Percentiles rank a stretch among this genome's conserved stretches.
Conservation (phyloP, 1,140 invertebrate genomes). For the Coenobita brevimanus region DNA sequence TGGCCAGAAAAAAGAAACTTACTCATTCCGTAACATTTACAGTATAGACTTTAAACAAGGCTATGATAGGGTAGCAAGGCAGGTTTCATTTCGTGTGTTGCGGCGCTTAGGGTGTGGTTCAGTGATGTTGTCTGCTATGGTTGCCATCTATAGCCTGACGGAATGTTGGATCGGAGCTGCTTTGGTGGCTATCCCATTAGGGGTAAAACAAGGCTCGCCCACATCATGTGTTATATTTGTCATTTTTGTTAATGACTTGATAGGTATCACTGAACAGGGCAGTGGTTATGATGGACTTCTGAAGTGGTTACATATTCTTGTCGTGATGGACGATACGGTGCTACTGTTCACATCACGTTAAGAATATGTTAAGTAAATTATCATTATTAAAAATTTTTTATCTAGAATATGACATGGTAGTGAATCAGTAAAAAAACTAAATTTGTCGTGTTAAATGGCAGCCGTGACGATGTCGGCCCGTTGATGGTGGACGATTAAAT, state of each 20-base stretch:
- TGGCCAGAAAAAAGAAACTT: too few relatives aligned
- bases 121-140: slow-evolving; percentile 3
- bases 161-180: background rate
- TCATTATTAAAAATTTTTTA: background rate
- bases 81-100: background rate
- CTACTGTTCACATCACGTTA: background rate
- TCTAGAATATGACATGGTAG: background rate
- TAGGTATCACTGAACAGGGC: background rate
- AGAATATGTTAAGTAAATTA: background rate
- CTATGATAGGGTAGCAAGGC: background rate
- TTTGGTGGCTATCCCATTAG: background rate
- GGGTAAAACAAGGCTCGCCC: slow-evolving; percentile 2
- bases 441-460: background rate
- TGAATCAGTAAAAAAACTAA: slow-evolving; percentile 8
- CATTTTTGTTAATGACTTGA: background rate
- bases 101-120: background rate
- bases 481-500: background rate
- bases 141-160: background rate
- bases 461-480: background rate
- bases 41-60: background rate
- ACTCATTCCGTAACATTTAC: too few relatives aligned
- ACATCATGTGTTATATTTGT: slow-evolving; percentile 23
- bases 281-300: slow-evolving; percentile 3
- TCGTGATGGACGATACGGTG: slow-evolving; percentile 15
- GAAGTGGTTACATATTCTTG: background rate